Evolutionary conservation across 1,140 invertebrate species (phyloP), one percentile per base, ranked within the genome.

Genomic region (Aphelenchoides avenae): DNA sequence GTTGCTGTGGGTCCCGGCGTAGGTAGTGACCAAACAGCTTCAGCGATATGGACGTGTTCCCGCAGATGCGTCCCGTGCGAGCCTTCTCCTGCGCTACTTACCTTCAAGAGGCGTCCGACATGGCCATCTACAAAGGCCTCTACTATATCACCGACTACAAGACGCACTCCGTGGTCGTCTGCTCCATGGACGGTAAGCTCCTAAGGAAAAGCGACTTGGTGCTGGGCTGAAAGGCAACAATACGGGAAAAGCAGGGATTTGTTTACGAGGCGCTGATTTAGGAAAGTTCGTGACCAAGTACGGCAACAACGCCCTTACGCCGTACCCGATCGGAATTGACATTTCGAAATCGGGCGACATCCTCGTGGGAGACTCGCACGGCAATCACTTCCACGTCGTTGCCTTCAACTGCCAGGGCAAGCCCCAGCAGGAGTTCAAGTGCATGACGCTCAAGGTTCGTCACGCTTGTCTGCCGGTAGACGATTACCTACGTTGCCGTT

Each of bases 101-200:
- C 52, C 55, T 60, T 0, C 57, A 60, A 22, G 57, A 60, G 30
- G 36, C 57, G 29, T 60, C 57, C 24, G 57, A 60, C 37, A 33
- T 60, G 26, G 57, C 34, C 24, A 58, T 60, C 44, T 60, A 51
- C 24, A 60, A 60, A 44, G 57, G 57, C 37, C 36, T 13, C 36
- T 60, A 60, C n/a, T 60, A 49, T 36, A 64, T 60, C 30, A 60
- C 57, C 27, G 57, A 60, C n/a, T 60, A 60, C 34, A 60, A 60
- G 36, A 60, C 53, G 22, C 57, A 60, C 30, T 40, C 34, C 40
- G 43, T 60, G 15, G 57, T 60, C 2, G 58, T 60, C 29, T 60
- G 63, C 39, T 30, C 57, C 6, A 39, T 48, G n/a, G 43, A 60
- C 26, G 57, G 57, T 60, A 40, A 5, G 48, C 26, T n/a, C n/a